Evolutionary conservation across 2,797 vertebrate species (phyloP).

Genomic region (Synanceia verrucosa): DNA sequence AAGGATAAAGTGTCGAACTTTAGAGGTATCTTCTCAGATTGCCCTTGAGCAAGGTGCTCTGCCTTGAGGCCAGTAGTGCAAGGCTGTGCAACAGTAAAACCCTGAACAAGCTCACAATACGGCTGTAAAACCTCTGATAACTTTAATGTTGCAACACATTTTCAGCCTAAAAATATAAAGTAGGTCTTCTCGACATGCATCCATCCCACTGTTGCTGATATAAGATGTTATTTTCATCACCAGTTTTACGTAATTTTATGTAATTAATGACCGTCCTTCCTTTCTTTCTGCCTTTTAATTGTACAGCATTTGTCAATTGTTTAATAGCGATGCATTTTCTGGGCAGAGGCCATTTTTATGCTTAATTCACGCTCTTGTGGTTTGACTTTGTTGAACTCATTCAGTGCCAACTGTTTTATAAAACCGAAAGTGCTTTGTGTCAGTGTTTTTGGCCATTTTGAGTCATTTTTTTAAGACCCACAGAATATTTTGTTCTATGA

Average conservation of each 20-base stretch:
- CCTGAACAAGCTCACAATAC: not conserved
- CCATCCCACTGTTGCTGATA: not conserved
- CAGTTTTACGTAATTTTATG: too few species aligned
- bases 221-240: not conserved
- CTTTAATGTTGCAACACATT: not conserved
- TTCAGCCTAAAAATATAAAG: not conserved
- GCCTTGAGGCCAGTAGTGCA: slow-evolving; percentile 31
- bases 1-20: slow-evolving; percentile 24
- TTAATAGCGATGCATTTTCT: not conserved
- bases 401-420: too few species aligned
- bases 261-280: not conserved
- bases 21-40: slow-evolving; percentile 20
- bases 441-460: too few species aligned
- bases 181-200: not conserved
- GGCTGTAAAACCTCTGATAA: not conserved
- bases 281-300: not conserved
- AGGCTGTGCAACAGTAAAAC: slow-evolving; percentile 3
- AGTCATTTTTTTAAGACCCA: too few species aligned
- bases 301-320: not conserved
- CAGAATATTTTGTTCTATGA: too few species aligned
- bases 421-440: too few species aligned
- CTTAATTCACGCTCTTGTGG: not conserved
- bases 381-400: not conserved
- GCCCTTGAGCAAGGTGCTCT: slow-evolving; percentile 13
- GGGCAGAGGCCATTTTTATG: not conserved